phyloP scores from a whole-genome alignment of 2,113 vertebrate genomes.

The Notothenia rossii region DNA sequence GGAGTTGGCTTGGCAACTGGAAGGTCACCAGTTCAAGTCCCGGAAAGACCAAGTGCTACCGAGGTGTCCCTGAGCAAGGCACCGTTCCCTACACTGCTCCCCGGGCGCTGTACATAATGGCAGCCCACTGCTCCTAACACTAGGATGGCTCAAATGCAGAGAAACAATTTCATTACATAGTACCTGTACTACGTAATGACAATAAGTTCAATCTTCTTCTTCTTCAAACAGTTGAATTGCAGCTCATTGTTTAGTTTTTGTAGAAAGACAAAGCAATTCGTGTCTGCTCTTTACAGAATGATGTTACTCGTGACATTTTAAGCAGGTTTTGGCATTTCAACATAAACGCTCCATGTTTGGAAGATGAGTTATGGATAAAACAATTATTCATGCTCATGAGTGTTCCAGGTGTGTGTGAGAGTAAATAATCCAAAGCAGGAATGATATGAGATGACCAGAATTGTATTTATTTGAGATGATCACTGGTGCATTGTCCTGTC shows the following conservation, averaged over 20 bases:
- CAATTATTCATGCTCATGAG: slow-evolving; percentile 5
- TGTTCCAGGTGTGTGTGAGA: slow-evolving; percentile 2
- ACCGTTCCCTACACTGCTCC: too few relatives aligned
- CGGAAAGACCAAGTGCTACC: too few relatives aligned
- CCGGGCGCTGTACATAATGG: too few relatives aligned
- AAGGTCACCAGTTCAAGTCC: too few relatives aligned
- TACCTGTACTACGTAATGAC: too few relatives aligned
- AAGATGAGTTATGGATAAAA: slow-evolving; percentile 11
- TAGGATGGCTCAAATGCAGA: too few relatives aligned
- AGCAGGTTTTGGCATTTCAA: slow-evolving; percentile 28
- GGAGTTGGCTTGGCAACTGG: too few relatives aligned
- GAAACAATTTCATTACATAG: too few relatives aligned
- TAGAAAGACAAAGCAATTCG: slow-evolving; percentile 28
- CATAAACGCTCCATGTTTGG: slow-evolving; percentile 5
- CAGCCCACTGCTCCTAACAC: too few relatives aligned
- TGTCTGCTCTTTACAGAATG: slow-evolving; percentile 25
- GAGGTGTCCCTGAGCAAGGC: too few relatives aligned
- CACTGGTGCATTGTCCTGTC: neutral
- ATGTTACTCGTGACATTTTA: slow-evolving; percentile 42
- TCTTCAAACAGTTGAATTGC: neutral
- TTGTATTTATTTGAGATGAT: slow-evolving; percentile 17
- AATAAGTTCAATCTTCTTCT: too few relatives aligned
- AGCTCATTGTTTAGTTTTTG: slow-evolving; percentile 22
- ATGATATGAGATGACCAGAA: slow-evolving; percentile 14
- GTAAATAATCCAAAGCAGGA: slow-evolving; percentile 7